These are phyloP conservation scores for Lumbricus terrestris DNA, from an alignment of 2,888 invertebrate genomes.

Conservation along the genomic window DNA sequence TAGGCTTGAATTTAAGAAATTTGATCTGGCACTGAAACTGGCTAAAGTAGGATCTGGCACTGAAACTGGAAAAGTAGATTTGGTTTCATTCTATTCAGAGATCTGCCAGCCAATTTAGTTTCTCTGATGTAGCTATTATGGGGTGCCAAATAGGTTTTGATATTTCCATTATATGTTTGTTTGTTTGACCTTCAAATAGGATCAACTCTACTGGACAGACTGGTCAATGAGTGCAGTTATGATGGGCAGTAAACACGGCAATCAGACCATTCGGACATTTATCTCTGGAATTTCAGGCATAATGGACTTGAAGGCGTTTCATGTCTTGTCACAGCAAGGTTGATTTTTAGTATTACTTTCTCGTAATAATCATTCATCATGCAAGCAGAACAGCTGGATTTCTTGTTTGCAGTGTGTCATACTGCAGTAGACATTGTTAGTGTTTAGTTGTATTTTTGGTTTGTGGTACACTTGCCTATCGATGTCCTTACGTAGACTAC, in stretches of 20 bases:
- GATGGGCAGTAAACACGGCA: slow-evolving; percentile 72
- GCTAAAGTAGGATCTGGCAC: not conserved
- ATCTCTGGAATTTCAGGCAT: slow-evolving; percentile 69
- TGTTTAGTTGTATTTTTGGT: not conserved
- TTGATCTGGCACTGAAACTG: not conserved
- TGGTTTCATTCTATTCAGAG: not conserved
- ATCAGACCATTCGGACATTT: slow-evolving; percentile 67
- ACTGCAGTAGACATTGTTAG: not conserved
- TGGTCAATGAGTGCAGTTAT: slow-evolving; percentile 65
- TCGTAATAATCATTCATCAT: not conserved
- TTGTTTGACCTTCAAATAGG: slow-evolving; percentile 52
- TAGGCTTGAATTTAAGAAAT: not conserved
- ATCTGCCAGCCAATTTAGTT: not conserved
- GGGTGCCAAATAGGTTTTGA: not conserved
- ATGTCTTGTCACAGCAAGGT: slow-evolving; percentile 46
- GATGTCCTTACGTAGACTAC: not conserved
- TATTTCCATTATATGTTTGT: not conserved
- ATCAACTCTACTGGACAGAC: slow-evolving; percentile 85
- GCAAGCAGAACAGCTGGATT: not conserved
- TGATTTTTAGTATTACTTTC: not conserved
- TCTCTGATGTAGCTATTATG: not conserved
- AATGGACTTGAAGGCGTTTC: slow-evolving; percentile 74
- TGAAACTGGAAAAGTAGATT: not conserved
- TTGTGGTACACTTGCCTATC: not conserved
- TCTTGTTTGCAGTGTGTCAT: not conserved